Conservation (phyloP, 2,888 invertebrate species). For the Troilus luridus region DNA sequence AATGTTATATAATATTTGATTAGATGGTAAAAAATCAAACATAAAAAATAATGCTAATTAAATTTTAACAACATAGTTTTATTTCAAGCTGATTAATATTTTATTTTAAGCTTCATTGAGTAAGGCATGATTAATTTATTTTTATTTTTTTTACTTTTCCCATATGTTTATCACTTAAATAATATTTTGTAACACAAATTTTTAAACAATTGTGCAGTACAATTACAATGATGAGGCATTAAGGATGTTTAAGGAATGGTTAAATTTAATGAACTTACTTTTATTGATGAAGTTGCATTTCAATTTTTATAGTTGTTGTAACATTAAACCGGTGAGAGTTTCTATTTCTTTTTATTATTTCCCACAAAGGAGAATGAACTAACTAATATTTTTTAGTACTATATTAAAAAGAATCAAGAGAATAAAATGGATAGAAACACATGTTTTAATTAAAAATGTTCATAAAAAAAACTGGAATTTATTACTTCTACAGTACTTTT, state of each 20-base stretch:
- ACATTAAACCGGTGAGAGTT: neutral
- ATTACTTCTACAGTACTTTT: neutral
- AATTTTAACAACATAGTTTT: neutral
- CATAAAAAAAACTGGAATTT: neutral
- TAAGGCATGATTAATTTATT: conserved; percentile 6
- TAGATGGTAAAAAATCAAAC: neutral
- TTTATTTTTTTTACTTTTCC: neutral
- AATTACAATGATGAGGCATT: neutral
- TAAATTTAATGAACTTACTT: conserved; percentile 35
- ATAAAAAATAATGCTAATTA: neutral
- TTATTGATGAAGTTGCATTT: neutral
- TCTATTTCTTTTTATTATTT: neutral
- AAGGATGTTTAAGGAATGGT: neutral
- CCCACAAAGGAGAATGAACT: neutral
- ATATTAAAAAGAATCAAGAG: neutral
- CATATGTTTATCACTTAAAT: neutral
- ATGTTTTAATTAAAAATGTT: neutral
- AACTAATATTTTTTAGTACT: conserved; percentile 10
- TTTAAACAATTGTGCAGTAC: neutral
- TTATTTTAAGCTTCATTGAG: neutral
- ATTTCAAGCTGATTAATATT: conserved; percentile 26
- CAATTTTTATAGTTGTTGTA: neutral
- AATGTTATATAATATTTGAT: neutral
- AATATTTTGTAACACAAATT: neutral
- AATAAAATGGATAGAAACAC: neutral